These are phyloP conservation scores for Synanthedon tipuliformis DNA, from an alignment of 2,888 invertebrate genomes.

Conservation along the genomic window DNA sequence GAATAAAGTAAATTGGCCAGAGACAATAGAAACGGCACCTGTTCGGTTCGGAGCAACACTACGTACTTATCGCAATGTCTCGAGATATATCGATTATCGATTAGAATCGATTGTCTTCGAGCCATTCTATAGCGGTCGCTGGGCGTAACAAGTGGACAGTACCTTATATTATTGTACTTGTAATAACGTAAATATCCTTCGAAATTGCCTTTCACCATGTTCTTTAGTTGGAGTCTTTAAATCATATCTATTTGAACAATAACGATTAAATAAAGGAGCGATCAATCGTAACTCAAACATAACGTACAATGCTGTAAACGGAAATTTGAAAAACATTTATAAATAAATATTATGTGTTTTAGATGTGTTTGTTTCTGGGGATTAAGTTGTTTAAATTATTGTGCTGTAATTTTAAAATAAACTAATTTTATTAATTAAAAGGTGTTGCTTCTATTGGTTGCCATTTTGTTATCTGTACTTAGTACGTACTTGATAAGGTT, in stretches of 20 bases:
- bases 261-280: not conserved
- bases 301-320: too few relatives aligned
- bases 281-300: not conserved
- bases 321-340: too few relatives aligned
- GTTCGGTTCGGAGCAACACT: constrained; percentile 16
- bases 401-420: too few relatives aligned
- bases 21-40: constrained; percentile 15
- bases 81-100: constrained; percentile 14
- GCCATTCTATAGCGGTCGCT: not conserved
- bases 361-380: too few relatives aligned
- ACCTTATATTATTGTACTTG: constrained; percentile 3
- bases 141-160: constrained; percentile 6
- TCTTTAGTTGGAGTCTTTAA: not conserved
- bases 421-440: too few relatives aligned
- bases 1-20: not conserved
- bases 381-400: too few relatives aligned
- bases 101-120: constrained; percentile 22
- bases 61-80: constrained; percentile 15
- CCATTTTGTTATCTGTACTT: too few relatives aligned
- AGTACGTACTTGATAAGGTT: too few relatives aligned
- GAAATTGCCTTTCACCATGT: constrained; percentile 3
- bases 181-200: constrained; percentile 2
- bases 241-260: not conserved
- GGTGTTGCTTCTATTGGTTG: too few relatives aligned
- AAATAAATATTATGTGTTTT: too few relatives aligned